Evolutionary conservation across 2,888 invertebrate genomes (phyloP).

Genomic region (Brenthis ino): DNA sequence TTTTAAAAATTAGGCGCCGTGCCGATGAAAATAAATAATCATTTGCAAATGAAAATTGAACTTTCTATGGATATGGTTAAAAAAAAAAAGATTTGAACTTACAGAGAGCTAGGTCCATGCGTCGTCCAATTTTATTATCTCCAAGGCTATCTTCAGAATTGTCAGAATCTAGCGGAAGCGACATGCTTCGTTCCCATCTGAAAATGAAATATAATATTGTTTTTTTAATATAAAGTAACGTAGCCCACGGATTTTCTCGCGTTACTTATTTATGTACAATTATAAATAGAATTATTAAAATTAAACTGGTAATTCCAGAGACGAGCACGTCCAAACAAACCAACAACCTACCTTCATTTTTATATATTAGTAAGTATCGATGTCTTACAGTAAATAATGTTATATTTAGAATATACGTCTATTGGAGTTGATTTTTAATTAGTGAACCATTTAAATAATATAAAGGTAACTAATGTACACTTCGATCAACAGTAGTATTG

Average conservation of each 20-base stretch:
- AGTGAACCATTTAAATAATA: too few species aligned
- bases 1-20: slow-evolving; percentile 68
- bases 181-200: slow-evolving; percentile 88
- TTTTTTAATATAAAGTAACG: neutral
- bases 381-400: too few species aligned
- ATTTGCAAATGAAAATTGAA: slow-evolving; percentile 77
- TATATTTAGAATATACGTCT: too few species aligned
- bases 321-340: neutral
- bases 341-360: neutral
- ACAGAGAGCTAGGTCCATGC: slow-evolving; percentile 94
- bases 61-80: slow-evolving; percentile 56
- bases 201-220: slow-evolving; percentile 40
- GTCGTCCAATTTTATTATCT: slow-evolving; percentile 81
- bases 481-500: too few species aligned
- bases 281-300: too few species aligned
- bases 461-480: too few species aligned
- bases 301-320: neutral
- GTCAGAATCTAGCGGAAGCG: slow-evolving; percentile 83
- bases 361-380: neutral
- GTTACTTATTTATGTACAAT: too few species aligned
- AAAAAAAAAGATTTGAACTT: slow-evolving; percentile 73
- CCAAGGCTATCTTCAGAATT: slow-evolving; percentile 73
- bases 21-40: slow-evolving; percentile 78
- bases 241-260: too few species aligned
- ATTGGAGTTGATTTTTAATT: too few species aligned